Evolutionary conservation across 2,888 invertebrate genomes (phyloP).

Genomic region (Pandemis corylana): DNA sequence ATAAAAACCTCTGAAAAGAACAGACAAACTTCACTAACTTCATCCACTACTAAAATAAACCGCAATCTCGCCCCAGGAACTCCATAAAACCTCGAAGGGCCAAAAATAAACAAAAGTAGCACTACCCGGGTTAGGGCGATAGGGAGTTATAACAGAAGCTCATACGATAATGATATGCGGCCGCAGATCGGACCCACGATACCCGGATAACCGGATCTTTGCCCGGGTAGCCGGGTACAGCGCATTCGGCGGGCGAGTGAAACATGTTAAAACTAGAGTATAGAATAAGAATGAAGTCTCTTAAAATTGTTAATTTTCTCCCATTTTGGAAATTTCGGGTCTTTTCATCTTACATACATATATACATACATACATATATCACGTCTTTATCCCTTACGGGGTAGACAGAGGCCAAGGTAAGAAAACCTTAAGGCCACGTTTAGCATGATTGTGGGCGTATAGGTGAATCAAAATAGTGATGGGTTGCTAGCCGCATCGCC

Average conservation of each 20-base stretch:
- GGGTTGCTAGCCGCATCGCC: too few species aligned
- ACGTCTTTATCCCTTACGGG: too few species aligned
- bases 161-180: constrained; percentile 33
- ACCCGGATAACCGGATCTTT: constrained; percentile 32
- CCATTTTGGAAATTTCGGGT: too few species aligned
- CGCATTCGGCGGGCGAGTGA: background rate
- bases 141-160: constrained; percentile 21
- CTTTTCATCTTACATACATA: too few species aligned
- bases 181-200: constrained; percentile 44
- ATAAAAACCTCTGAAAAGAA: too few species aligned
- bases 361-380: too few species aligned
- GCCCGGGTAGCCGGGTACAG: constrained; percentile 34
- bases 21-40: background rate
- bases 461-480: too few species aligned
- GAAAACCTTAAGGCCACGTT: too few species aligned
- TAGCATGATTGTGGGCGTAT: too few species aligned
- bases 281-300: background rate
- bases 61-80: constrained; percentile 17
- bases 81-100: constrained; percentile 5
- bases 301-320: too few species aligned
- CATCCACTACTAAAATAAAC: constrained; percentile 8
- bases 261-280: background rate
- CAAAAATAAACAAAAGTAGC: constrained; percentile 31
- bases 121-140: constrained; percentile 8
- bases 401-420: too few species aligned